phyloP scores from a whole-genome alignment of 2,113 vertebrate species.

The Epinephelus moara region DNA sequence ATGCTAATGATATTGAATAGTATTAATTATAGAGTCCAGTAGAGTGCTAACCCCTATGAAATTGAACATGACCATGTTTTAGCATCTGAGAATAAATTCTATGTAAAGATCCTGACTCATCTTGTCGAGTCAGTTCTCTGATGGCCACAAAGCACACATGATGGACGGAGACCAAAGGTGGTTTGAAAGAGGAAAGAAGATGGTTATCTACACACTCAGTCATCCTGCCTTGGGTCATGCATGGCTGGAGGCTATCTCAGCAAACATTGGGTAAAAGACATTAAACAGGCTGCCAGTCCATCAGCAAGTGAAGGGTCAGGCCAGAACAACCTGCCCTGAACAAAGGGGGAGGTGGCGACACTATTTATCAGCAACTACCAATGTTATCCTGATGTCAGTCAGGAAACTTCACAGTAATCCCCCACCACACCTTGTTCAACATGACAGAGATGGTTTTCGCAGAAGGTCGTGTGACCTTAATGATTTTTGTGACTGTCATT shows the following conservation, averaged over 20 bases:
- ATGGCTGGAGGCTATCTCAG: background rate
- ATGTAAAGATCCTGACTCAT: background rate
- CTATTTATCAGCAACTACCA: background rate
- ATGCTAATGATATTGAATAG: too few relatives aligned
- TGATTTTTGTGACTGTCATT: too few relatives aligned
- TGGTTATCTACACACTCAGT: background rate
- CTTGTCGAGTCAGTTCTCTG: background rate
- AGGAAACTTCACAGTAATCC: too few relatives aligned
- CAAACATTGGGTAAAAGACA: background rate
- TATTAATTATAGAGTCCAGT: too few relatives aligned
- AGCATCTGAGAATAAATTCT: background rate
- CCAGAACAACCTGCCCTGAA: background rate
- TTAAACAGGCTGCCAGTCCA: background rate
- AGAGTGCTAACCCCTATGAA: too few relatives aligned
- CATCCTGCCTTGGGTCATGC: background rate
- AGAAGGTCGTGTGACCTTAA: too few relatives aligned
- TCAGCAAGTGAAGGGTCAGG: background rate
- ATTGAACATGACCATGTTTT: background rate
- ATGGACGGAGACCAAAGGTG: background rate
- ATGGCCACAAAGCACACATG: background rate
- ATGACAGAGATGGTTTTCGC: too few relatives aligned
- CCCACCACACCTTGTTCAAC: too few relatives aligned
- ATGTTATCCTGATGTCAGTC: too few relatives aligned
- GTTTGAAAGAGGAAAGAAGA: background rate
- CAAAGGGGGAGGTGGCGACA: background rate